Conservation (phyloP, 2,113 vertebrate species). For the Neofelis nebulosa region DNA sequence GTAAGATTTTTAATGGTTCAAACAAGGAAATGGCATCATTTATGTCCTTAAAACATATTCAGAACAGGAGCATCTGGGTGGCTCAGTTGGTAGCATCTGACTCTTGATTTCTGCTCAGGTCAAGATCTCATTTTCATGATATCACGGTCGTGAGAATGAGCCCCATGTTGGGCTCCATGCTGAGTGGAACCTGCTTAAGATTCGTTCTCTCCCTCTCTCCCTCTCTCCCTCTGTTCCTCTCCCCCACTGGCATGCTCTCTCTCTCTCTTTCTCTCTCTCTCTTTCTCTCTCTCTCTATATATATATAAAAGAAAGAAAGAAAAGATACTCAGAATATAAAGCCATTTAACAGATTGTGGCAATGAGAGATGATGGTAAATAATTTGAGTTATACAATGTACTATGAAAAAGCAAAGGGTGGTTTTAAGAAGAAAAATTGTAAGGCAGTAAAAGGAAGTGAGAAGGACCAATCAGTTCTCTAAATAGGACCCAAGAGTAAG, state of each 20-base stretch:
- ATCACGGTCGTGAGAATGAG: too few relatives aligned
- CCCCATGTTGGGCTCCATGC: too few relatives aligned
- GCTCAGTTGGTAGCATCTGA: too few relatives aligned
- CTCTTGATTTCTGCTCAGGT: too few relatives aligned
- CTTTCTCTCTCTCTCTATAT: too few relatives aligned
- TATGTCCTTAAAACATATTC: neutral
- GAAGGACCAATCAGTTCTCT: neutral
- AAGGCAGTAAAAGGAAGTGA: neutral
- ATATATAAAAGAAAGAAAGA: too few relatives aligned
- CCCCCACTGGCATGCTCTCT: too few relatives aligned
- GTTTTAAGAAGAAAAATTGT: neutral
- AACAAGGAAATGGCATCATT: neutral
- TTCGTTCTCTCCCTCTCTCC: too few relatives aligned
- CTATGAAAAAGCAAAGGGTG: neutral
- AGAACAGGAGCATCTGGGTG: neutral
- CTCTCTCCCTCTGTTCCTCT: too few relatives aligned
- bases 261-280: too few relatives aligned
- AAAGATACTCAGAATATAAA: neutral
- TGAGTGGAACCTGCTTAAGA: too few relatives aligned
- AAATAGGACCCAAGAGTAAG: neutral
- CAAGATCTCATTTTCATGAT: too few relatives aligned
- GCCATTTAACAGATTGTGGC: neutral
- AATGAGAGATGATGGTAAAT: neutral
- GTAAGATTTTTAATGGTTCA: neutral
- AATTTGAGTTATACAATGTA: neutral